These are phyloP conservation scores for Melanotaenia maccullochi DNA, from an alignment of 2,797 vertebrate genomes.

Conservation along the genomic window DNA sequence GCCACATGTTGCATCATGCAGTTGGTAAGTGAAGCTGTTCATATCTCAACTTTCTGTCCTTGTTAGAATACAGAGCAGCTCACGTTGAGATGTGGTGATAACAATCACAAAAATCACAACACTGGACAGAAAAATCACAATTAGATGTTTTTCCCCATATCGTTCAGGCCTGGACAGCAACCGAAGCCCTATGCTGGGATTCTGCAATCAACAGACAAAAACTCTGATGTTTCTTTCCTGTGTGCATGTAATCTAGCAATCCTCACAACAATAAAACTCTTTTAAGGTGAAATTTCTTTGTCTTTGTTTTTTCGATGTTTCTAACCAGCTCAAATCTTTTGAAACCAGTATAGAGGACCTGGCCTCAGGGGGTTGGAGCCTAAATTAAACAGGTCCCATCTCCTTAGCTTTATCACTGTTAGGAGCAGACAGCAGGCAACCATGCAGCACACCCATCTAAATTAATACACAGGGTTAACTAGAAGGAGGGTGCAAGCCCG, in stretches of 20 bases:
- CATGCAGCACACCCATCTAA: slow-evolving; percentile 53
- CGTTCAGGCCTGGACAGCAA: slow-evolving; percentile 7
- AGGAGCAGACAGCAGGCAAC: slow-evolving; percentile 57
- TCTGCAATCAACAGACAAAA: slow-evolving; percentile 39
- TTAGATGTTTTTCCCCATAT: no score
- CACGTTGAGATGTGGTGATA: no score
- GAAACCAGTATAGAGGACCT: slow-evolving; percentile 69
- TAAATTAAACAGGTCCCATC: slow-evolving; percentile 73
- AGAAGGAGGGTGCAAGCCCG: slow-evolving; percentile 64
- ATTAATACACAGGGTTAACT: slow-evolving; percentile 62
- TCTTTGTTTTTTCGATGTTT: slow-evolving; percentile 13
- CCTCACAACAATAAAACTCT: slow-evolving; percentile 61
- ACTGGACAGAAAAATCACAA: no score
- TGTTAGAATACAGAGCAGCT: no score
- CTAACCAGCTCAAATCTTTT: slow-evolving; percentile 55
- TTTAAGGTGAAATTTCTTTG: slow-evolving; percentile 54
- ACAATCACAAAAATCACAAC: no score
- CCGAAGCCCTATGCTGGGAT: slow-evolving; percentile 36
- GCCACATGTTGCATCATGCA: no score
- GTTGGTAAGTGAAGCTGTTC: no score
- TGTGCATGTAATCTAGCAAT: slow-evolving; percentile 44
- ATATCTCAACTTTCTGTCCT: no score
- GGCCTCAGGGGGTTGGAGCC: slow-evolving; percentile 70
- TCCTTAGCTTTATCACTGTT: slow-evolving; percentile 63
- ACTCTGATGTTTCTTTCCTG: slow-evolving; percentile 57